phyloP scores from a whole-genome alignment of 2,797 vertebrate species.

The Sebastes matsubarae region DNA sequence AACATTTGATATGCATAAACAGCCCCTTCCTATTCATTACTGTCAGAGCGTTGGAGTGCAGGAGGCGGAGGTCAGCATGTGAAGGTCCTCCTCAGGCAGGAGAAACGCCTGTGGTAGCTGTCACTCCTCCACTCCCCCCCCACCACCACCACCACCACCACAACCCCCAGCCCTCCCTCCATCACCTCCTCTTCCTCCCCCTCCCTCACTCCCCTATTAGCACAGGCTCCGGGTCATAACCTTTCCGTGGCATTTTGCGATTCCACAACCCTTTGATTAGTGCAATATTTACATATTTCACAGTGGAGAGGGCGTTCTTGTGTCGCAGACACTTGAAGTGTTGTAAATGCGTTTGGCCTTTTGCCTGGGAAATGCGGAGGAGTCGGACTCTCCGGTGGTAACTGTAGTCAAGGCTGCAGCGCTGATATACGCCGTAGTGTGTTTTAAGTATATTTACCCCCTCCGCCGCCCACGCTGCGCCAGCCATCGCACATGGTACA shows the following conservation, averaged over 20 bases:
- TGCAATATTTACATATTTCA: constrained; percentile 93
- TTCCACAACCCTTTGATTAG: constrained; percentile 95
- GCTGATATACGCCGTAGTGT: constrained; percentile 53
- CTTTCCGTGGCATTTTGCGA: constrained; percentile 92
- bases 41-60: constrained; percentile 88
- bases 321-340: constrained; percentile 87
- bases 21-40: constrained; percentile 92
- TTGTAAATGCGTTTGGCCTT: constrained; percentile 93
- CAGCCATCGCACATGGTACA: constrained; percentile 45
- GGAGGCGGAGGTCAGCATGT: constrained; percentile 92
- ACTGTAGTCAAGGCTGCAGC: constrained; percentile 78
- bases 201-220: constrained; percentile 86
- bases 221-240: constrained; percentile 91
- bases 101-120: constrained; percentile 88
- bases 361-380: constrained; percentile 85
- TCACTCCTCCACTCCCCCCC: constrained; percentile 82
- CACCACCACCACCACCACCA: constrained; percentile 24
- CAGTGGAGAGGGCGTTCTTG: constrained; percentile 84
- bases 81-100: constrained; percentile 93
- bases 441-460: constrained; percentile 74
- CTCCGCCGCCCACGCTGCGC: constrained; percentile 21
- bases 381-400: constrained; percentile 74
- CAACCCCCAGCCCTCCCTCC: constrained; percentile 48
- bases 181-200: constrained; percentile 66
- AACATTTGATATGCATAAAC: constrained; percentile 88